Conservation (phyloP, 2,797 vertebrate genomes). For the Hyperoplus immaculatus region DNA sequence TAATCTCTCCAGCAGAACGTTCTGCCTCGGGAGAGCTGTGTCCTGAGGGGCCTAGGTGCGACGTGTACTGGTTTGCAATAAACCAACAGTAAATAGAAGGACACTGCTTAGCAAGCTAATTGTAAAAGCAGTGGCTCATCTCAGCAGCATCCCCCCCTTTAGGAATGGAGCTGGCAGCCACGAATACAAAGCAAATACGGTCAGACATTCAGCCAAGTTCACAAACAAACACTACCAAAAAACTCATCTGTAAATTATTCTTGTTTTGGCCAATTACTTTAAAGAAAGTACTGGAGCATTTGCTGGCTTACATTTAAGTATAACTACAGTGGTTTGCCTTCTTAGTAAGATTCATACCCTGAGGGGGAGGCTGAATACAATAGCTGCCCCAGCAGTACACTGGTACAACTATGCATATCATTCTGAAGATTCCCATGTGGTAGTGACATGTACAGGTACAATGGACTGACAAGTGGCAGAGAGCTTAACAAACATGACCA, state of each 20-base stretch:
- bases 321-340: neutral
- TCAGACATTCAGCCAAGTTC: slow-evolving; percentile 22
- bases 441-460: too few species aligned
- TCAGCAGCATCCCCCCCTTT: slow-evolving; percentile 18
- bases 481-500: too few species aligned
- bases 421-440: too few species aligned
- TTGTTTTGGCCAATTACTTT: neutral
- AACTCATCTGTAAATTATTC: neutral
- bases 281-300: neutral
- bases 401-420: too few species aligned
- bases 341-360: too few species aligned
- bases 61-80: slow-evolving; percentile 64
- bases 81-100: slow-evolving; percentile 58
- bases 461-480: too few species aligned
- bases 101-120: slow-evolving; percentile 56
- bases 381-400: too few species aligned
- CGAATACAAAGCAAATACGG: slow-evolving; percentile 33
- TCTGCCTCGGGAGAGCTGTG: slow-evolving; percentile 33
- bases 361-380: too few species aligned
- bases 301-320: slow-evolving; percentile 6
- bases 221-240: slow-evolving; percentile 16
- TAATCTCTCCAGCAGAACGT: slow-evolving; percentile 55
- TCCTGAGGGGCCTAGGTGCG: slow-evolving; percentile 50
- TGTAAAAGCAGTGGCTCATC: slow-evolving; percentile 57
- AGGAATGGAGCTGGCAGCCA: slow-evolving; percentile 31